Evolutionary conservation across 2,797 vertebrate species (phyloP).

Genomic region (Ciconia nigra): DNA sequence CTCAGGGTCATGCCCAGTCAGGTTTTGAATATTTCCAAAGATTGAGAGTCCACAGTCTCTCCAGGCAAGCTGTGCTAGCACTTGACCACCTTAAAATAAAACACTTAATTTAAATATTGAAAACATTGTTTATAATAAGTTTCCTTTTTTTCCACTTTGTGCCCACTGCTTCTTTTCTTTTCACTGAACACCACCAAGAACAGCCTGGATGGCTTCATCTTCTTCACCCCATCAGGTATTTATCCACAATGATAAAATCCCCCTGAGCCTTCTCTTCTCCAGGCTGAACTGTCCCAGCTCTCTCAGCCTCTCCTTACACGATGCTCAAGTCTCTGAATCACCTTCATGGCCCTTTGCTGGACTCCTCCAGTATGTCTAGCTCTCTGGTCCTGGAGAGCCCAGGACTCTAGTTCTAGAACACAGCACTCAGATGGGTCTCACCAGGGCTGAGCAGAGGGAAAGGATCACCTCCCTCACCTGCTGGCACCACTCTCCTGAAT

Average conservation of each 20-base stretch:
- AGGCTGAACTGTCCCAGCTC: background rate
- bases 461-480: background rate
- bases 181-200: background rate
- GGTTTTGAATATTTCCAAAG: background rate
- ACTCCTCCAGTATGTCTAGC: background rate
- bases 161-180: background rate
- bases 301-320: background rate
- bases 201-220: background rate
- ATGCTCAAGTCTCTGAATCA: background rate
- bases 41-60: background rate
- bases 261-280: background rate
- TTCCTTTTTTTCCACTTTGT: background rate
- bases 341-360: background rate
- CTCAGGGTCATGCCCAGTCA: background rate
- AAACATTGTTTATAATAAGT: too few relatives aligned
- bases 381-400: background rate
- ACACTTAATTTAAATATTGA: too few relatives aligned
- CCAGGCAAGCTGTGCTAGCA: background rate
- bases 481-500: background rate
- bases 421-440: background rate
- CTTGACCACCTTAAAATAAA: background rate
- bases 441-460: background rate
- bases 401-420: background rate
- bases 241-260: background rate
- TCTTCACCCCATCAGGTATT: background rate